phyloP scores from a whole-genome alignment of 2,113 vertebrate species.

The Bubalus kerabau region DNA sequence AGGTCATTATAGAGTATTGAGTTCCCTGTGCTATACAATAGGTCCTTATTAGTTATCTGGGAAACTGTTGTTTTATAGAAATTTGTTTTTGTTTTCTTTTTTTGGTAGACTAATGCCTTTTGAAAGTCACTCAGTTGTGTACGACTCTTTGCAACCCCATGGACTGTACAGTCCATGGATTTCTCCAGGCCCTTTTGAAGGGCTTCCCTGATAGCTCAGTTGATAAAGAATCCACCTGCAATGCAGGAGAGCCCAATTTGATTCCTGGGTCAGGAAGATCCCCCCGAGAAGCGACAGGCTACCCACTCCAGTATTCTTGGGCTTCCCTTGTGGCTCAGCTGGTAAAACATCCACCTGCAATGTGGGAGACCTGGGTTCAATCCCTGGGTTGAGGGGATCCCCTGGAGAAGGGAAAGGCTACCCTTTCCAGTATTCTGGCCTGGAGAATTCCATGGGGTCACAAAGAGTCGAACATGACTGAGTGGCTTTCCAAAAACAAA shows the following conservation, averaged over 20 bases:
- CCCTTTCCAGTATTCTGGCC: not conserved
- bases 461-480: not conserved
- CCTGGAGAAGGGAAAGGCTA: not conserved
- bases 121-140: not conserved
- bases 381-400: not conserved
- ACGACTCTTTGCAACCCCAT: rapidly evolving
- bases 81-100: not conserved
- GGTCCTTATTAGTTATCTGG: not conserved
- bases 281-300: not conserved
- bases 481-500: not conserved
- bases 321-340: not conserved
- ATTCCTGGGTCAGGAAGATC: not conserved
- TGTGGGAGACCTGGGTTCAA: not conserved
- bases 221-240: not conserved
- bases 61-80: not conserved
- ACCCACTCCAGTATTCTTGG: not conserved
- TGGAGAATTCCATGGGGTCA: not conserved
- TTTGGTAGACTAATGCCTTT: not conserved
- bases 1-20: not conserved
- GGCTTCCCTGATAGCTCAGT: not conserved
- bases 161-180: not conserved
- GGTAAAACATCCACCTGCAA: not conserved
- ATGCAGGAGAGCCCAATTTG: not conserved
- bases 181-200: not conserved
- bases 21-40: not conserved